These are phyloP conservation scores for Cotesia vestalis DNA, from an alignment of 1,140 invertebrate species.

Conservation along the genomic window DNA sequence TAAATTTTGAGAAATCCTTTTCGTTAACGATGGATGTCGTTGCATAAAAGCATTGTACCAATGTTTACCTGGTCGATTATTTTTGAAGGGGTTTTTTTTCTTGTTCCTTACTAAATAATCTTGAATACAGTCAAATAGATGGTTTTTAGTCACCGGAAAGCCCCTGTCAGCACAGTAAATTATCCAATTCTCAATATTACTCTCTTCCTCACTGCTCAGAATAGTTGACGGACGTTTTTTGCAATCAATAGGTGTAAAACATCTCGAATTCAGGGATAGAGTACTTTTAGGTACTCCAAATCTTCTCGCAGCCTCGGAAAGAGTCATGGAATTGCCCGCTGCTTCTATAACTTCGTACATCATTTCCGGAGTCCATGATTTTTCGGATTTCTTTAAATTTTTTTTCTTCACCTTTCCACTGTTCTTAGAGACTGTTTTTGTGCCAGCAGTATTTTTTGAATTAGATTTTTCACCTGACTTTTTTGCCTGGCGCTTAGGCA, in stretches of 20 bases:
- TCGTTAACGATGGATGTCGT: conserved; percentile 44
- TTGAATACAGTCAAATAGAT: conserved; percentile 53
- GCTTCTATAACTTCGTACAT: conserved; percentile 3
- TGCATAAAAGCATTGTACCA: conserved; percentile 48
- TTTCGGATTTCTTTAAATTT: not conserved
- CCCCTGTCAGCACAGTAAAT: conserved; percentile 35
- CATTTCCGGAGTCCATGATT: conserved; percentile 15
- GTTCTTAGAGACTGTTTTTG: not conserved
- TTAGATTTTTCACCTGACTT: not conserved
- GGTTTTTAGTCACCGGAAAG: conserved; percentile 51
- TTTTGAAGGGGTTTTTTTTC: conserved; percentile 46
- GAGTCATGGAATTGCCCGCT: conserved; percentile 13
- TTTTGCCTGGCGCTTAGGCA: not conserved
- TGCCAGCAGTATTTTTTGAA: not conserved
- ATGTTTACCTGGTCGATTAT: conserved; percentile 46
- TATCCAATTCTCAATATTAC: conserved; percentile 40
- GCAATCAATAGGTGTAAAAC: conserved; percentile 6
- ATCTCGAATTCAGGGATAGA: conserved; percentile 13
- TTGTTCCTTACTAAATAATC: conserved; percentile 47
- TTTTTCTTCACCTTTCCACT: not conserved
- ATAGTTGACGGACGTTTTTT: conserved; percentile 34
- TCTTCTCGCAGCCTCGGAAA: conserved; percentile 9
- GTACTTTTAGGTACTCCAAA: conserved; percentile 25
- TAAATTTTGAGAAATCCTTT: conserved; percentile 48
- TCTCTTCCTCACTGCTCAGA: conserved; percentile 27